Base-by-base conservation (phyloP, 2,113 vertebrate species). In the Pseudorhombus dupliciocellatus region DNA sequence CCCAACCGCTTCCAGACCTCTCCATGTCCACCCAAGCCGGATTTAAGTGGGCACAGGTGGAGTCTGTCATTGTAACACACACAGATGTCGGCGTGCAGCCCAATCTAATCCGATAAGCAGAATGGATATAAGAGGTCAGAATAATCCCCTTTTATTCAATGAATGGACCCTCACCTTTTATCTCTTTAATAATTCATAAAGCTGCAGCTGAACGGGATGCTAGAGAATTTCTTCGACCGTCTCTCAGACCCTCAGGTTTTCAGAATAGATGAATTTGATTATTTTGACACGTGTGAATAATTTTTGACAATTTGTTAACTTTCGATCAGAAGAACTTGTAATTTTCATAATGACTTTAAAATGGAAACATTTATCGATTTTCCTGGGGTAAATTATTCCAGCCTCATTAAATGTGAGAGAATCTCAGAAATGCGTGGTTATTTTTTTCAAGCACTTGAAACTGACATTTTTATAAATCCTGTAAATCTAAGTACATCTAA, bases 31-130 rank as follows among this genome's bases (percentile, higher is more conserved):
- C 12, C 59, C 42, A 69, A 70, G 55, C 63, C 28, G 56, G 25
- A 42, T 74, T 63, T 25, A 64, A 84, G 78, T 78, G 70, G 67
- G 12, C 42, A 28, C 79, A 79, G 72, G 76, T 75, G 81, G 70
- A 65, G 75, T 51, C 63, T 75, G 72, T 75, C 64, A 68, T 73
- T 73, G 20, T 44, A 40, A 40, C 28, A 46, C 34, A 52, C 4
- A 57, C 58, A 52, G 7, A 53, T 18, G 2, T 31, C 72, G 48
- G 46, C 67, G n/a, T 46, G 18, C 60, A 60, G 44, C 48, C 30
- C 7, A 30, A 7, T 58, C 63, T 69, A 31, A 55, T 42, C 31
- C n/a, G 44, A 80, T 70, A 20, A 51, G 68, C 55, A 42, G 11
- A 56, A 66, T n/a, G 10, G 55, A 46, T 71, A 1, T 6, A 65